These are phyloP conservation scores for Apogon talboti DNA, from an alignment of 2,797 vertebrate genomes.

Conservation along the genomic window DNA sequence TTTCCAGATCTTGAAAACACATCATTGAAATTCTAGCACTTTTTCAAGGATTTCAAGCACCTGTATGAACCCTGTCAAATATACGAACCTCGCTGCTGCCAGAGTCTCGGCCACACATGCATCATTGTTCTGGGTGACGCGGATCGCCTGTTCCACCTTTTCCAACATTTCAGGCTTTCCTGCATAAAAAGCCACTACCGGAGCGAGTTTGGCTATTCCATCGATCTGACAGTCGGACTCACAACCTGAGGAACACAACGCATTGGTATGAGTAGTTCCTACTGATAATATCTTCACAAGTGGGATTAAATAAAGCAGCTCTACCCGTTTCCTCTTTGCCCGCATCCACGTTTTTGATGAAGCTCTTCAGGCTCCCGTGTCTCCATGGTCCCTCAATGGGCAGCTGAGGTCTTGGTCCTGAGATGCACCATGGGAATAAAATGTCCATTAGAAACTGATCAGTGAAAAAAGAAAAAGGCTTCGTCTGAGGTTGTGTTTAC, in stretches of 20 bases:
- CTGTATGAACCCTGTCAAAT: not conserved
- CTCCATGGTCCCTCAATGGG: constrained; percentile 86
- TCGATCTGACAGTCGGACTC: constrained; percentile 81
- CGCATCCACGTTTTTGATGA: constrained; percentile 82
- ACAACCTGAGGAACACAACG: constrained; percentile 69
- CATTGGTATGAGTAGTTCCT: not conserved
- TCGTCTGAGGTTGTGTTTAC: constrained; percentile 43
- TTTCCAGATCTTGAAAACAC: no score
- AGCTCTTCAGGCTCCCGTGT: constrained; percentile 81
- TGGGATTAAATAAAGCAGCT: not conserved
- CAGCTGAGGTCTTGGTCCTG: constrained; percentile 81
- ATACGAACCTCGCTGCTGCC: constrained; percentile 80
- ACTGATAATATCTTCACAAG: not conserved
- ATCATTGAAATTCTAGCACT: no score
- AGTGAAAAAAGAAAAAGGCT: no score
- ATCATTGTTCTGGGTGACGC: constrained; percentile 84
- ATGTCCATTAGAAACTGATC: not conserved
- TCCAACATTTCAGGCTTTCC: constrained; percentile 82
- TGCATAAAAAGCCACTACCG: constrained; percentile 82
- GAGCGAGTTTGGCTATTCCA: constrained; percentile 82
- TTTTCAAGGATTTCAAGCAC: no score
- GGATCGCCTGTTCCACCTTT: constrained; percentile 76
- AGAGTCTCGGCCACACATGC: constrained; percentile 81
- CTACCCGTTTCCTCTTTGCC: constrained; percentile 81
- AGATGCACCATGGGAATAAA: not conserved